Evolutionary conservation across 2,113 vertebrate species (phyloP), one percentile per base, ranked within the genome.

Genomic region (Phaethornis superciliosus): DNA sequence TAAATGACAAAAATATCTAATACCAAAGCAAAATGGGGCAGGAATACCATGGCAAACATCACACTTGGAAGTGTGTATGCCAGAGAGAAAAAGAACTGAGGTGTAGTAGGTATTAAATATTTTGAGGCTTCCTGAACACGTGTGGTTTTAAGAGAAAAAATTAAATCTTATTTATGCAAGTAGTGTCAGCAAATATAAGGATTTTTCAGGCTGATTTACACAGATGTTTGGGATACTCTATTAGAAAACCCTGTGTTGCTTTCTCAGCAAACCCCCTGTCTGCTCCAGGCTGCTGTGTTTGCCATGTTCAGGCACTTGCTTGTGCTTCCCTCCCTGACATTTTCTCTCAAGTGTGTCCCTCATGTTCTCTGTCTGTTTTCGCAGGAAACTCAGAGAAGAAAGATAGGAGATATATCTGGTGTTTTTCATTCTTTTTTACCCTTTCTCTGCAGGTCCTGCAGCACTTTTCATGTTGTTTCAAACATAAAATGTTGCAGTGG

Each of bases 151-250:
- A 67, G 55, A 30, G 8, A 40, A 15, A 81, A 60, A 35, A 10
- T 40, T 7, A 46, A 63, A 33, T n/a, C 0, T 0, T 30, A 27
- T 63, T 60, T 64, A 19, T 32, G 10, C 4, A 2, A 30, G 35
- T 30, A 20, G 14, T 13, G 35, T 17, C 49, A 33, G 19, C 23
- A 27, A 74, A 83, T 14, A 7, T 15, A 5, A 9, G 51, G 46
- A 58, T 26, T 75, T 54, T 24, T 30, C 40, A 46, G 24, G n/a
- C 44, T 56, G 42, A 40, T 42, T 54, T 59, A 26, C 28, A 8
- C 0, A 15, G 15, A 3, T 35, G 12, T 83, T 24, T 4, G 11
- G 40, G 54, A 24, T 24, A 13, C 12, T 47, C 1, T 0, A 5
- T 20, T 24, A 28, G 24, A 72, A 60, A 54, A 22, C 33, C 22